phyloP scores from a whole-genome alignment of 1,140 invertebrate genomes.

The Heliconius hermathena region DNA sequence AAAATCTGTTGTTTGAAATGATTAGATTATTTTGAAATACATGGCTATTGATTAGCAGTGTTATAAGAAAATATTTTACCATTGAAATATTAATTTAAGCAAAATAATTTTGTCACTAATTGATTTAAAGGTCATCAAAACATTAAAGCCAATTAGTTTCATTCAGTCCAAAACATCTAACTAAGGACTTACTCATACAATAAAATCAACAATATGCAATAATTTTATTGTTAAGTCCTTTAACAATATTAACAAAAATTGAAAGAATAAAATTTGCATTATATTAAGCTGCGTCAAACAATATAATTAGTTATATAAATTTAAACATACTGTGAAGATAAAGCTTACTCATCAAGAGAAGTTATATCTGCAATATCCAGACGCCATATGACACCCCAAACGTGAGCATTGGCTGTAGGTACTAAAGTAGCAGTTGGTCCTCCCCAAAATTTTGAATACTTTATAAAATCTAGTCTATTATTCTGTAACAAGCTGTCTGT shows the following conservation, averaged over 20 bases:
- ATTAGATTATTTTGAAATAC: too few species aligned
- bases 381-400: slow-evolving; percentile 70
- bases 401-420: slow-evolving; percentile 72
- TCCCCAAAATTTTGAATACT: slow-evolving; percentile 67
- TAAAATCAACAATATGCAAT: too few species aligned
- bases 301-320: neutral
- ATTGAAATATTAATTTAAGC: too few species aligned
- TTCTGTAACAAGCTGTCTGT: slow-evolving; percentile 43
- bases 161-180: too few species aligned
- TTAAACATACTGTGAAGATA: too few species aligned
- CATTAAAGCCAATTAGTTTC: too few species aligned
- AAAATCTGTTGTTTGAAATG: too few species aligned
- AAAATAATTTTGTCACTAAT: too few species aligned
- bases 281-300: neutral
- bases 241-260: too few species aligned
- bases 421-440: slow-evolving; percentile 68
- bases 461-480: slow-evolving; percentile 68
- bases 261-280: neutral
- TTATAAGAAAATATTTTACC: neutral
- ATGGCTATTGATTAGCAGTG: neutral
- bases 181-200: too few species aligned
- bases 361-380: slow-evolving; percentile 47
- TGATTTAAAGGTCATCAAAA: too few species aligned
- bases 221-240: too few species aligned
- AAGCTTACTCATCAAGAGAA: slow-evolving; percentile 61